Evolutionary conservation across 2,888 invertebrate species (phyloP), one percentile per base, ranked within the genome.

Genomic region (Stomorhina lunata): DNA sequence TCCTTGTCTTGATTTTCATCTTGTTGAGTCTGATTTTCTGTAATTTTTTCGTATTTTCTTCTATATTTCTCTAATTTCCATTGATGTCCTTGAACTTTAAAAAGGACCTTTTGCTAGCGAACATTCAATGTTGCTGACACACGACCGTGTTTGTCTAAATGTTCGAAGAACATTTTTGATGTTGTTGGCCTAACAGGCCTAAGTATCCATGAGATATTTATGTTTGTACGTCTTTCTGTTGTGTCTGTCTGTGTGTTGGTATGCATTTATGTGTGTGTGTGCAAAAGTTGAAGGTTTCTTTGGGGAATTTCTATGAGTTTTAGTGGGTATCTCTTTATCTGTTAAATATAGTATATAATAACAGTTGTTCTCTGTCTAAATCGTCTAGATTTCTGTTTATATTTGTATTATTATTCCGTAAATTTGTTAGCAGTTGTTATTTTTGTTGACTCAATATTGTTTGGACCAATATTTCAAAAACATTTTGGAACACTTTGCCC

Each of bases 21-120:
- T 50, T 20, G 10, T 15, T 5, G 17, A 22, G 17, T 34, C 10
- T 40, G 4, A 40, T 17, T n/a, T 25, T 22, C 40, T n/a, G 10
- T 22, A 20, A 59, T n/a, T 15, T 22, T 59, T 59, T 10, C 37
- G 4, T 22, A 22, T 10, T n/a, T 25, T 2, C 61, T 25, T 12
- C 15, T 63, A 12, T 43, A 27, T 15, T 25, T 63, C 59, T 22
- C 6, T 45, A 43, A 78, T 63, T 45, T 63, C 9, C 53, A 55
- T 71, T 27, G 6, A 69, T 71, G 77, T 71, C 77, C 77, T 78
- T 78, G 77, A 78, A 78, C 77, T 71, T 55, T 53, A 29, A 53
- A 53, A 34, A 37, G 17, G 43, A 17, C 40, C 57, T 77, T 29
- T 66, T 45, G 45, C 22, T 76, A 61, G 17, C 6, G 9, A 63